These are phyloP conservation scores for Mormyrops attenuatus DNA, from an alignment of 2,797 vertebrate species.

Conservation along the genomic window DNA sequence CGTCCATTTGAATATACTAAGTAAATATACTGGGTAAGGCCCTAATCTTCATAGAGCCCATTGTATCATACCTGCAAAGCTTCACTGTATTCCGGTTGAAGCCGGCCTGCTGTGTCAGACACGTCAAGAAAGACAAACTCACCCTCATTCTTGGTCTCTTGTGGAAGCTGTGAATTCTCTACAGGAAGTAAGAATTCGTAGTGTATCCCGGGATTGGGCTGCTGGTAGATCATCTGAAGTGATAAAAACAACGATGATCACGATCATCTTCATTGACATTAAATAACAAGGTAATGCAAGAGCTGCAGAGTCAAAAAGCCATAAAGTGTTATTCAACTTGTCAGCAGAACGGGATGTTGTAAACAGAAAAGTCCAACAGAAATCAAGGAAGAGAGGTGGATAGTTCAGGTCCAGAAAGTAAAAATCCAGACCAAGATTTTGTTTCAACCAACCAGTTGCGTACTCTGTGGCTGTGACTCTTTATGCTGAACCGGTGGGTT, in stretches of 20 bases:
- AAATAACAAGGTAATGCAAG: neutral
- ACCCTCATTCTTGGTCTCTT: constrained; percentile 72
- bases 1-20: no score
- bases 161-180: constrained; percentile 67
- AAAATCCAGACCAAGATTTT: neutral
- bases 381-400: neutral
- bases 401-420: neutral
- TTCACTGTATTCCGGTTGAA: neutral
- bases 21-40: no score
- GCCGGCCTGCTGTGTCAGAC: neutral
- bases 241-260: constrained; percentile 16
- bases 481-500: neutral
- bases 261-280: neutral
- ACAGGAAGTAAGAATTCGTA: constrained; percentile 84
- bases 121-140: constrained; percentile 30
- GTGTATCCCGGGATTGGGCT: constrained; percentile 88
- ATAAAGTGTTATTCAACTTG: neutral
- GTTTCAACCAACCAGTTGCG: neutral
- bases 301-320: neutral
- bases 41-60: neutral
- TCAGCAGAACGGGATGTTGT: neutral
- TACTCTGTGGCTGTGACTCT: neutral
- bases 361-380: neutral
- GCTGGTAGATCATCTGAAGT: constrained; percentile 92
- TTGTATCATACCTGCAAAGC: neutral